Evolutionary conservation across 2,113 vertebrate genomes (phyloP), one percentile per base, ranked within the genome.

Genomic region (Rhinoptilus africanus): DNA sequence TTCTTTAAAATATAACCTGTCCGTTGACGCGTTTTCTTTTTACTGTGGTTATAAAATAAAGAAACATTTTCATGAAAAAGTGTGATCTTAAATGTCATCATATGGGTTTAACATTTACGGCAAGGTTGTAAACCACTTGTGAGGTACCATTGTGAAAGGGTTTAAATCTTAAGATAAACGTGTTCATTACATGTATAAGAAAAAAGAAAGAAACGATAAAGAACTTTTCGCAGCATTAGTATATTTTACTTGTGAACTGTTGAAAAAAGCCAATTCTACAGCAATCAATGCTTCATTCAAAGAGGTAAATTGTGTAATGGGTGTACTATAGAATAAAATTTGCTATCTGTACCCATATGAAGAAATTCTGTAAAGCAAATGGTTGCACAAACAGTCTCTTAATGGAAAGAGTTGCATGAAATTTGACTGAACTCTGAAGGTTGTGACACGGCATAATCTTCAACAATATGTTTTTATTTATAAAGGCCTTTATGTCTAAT

Each of bases 21-120:
- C 54, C 23, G 47, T 64, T 92, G 79, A 81, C 75, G 18, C 60
- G n/a, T 95, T 96, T 94, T 95, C 51, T 91, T 88, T 96, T 69
- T 89, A 62, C 76, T 84, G 19, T 86, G 66, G 37, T 66, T 94
- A 34, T 93, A 96, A 95, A 87, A 64, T 92, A 89, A 96, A 96
- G n/a, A 74, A 96, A 72, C 30, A 66, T 93, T 96, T 97, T 97
- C 12, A 34, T 59, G 69, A 89, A 93, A 88, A 93, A 91, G 16
- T 2, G 0, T 87, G 26, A 78, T 74, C 34, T 89, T 85, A 91
- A 89, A 90, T 92, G 41, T 43, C 81, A 76, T 88, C 75, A 16
- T 84, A 80, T 19, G 48, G 93, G 32, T 86, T 85, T 76, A 92
- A 80, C 69, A 56, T 85, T 92, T 69, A 87, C 1, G 3, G 41